Evolutionary conservation across 2,888 invertebrate species (phyloP).

Genomic region (Dysmachus trigonus): DNA sequence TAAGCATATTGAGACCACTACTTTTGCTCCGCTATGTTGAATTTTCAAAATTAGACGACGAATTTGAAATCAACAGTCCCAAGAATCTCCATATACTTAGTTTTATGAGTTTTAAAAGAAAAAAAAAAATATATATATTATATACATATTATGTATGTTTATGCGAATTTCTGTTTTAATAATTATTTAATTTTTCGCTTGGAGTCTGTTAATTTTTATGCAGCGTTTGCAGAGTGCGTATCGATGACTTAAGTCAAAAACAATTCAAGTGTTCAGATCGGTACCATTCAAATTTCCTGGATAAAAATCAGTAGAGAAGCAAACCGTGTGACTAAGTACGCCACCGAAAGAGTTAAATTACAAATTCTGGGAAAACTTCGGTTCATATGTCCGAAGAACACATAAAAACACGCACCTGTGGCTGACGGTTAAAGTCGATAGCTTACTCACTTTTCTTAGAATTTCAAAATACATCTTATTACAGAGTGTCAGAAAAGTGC

Average conservation of each 20-base stretch:
- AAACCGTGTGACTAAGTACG: not conserved
- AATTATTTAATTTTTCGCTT: too few relatives aligned
- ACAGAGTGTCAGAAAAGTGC: not conserved
- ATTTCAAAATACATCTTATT: not conserved
- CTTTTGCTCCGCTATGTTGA: too few relatives aligned
- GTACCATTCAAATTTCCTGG: not conserved
- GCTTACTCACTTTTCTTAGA: not conserved
- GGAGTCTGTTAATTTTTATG: too few relatives aligned
- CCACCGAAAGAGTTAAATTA: not conserved
- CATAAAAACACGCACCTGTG: not conserved
- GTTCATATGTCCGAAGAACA: not conserved
- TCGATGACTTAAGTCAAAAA: not conserved
- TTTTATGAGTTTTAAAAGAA: too few relatives aligned
- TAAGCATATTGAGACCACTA: too few relatives aligned
- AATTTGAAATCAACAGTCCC: too few relatives aligned
- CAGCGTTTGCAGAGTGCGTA: not conserved
- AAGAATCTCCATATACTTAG: too few relatives aligned
- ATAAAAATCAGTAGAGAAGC: not conserved
- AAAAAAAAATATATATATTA: too few relatives aligned
- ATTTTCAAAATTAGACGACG: too few relatives aligned
- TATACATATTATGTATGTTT: too few relatives aligned
- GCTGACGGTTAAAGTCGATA: not conserved
- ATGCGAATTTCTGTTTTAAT: too few relatives aligned
- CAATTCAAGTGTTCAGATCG: not conserved
- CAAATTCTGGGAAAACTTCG: not conserved